These are phyloP conservation scores for Neodiprion virginianus DNA, from an alignment of 1,140 invertebrate species.

Conservation along the genomic window DNA sequence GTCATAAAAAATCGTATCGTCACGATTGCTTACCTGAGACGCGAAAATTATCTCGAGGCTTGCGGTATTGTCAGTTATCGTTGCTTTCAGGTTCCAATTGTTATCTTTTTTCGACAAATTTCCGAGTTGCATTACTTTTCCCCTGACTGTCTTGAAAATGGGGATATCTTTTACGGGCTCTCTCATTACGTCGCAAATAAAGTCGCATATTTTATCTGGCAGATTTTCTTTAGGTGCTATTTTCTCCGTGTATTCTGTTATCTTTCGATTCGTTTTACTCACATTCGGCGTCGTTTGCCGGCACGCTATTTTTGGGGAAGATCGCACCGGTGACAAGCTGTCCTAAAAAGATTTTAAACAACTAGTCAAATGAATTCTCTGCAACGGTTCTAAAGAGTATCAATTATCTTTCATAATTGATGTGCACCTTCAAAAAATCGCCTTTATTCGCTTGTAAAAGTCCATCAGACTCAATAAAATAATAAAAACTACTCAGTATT, in stretches of 20 bases:
- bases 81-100: constrained; percentile 43
- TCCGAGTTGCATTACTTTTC: constrained; percentile 35
- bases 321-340: constrained; percentile 20
- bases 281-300: not conserved
- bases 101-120: constrained; percentile 38
- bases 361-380: not conserved
- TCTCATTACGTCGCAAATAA: constrained; percentile 36
- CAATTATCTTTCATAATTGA: not conserved
- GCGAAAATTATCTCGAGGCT: constrained; percentile 46
- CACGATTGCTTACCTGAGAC: constrained; percentile 37
- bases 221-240: not conserved
- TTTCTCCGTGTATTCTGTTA: constrained; percentile 34
- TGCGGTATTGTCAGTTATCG: constrained; percentile 43
- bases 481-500: not conserved
- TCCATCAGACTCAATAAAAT: too few relatives aligned
- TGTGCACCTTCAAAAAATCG: not conserved
- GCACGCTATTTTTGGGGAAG: constrained; percentile 26
- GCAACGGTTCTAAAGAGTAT: not conserved
- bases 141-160: constrained; percentile 36
- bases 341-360: not conserved
- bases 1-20: constrained; percentile 8
- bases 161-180: constrained; percentile 21
- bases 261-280: constrained; percentile 27
- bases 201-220: constrained; percentile 37
- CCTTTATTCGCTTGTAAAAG: too few relatives aligned